Evolutionary conservation across 2,888 invertebrate species (phyloP).

Genomic region (Agrochola litura): DNA sequence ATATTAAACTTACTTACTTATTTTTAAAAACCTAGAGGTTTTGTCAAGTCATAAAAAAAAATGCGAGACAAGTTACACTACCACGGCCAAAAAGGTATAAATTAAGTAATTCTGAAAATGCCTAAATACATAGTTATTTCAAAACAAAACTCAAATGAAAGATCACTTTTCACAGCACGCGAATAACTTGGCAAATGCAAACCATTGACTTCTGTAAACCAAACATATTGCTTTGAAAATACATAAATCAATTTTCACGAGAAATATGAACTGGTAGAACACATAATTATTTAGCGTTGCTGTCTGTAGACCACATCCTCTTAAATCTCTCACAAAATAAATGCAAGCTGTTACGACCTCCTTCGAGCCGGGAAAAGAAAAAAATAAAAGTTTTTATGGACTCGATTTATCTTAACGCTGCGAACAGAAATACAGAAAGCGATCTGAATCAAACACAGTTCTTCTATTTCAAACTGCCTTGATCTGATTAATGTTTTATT

Average conservation of each 20-base stretch:
- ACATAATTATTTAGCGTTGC: constrained; percentile 52
- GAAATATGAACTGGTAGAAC: constrained; percentile 49
- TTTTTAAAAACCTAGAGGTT: too few species aligned
- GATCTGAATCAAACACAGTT: constrained; percentile 68
- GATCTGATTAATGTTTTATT: constrained; percentile 51
- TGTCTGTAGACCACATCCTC: constrained; percentile 61
- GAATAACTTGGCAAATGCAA: constrained; percentile 3
- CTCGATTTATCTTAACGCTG: constrained; percentile 78
- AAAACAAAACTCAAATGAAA: neutral
- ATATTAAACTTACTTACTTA: neutral
- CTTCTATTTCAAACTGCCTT: constrained; percentile 65
- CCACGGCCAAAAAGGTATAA: too few species aligned
- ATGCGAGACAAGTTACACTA: too few species aligned
- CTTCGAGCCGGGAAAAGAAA: constrained; percentile 64
- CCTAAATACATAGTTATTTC: neutral
- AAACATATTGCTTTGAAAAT: constrained; percentile 38
- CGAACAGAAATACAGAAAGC: constrained; percentile 69
- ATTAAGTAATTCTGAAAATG: neutral
- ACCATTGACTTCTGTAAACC: constrained; percentile 21
- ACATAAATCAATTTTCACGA: constrained; percentile 25
- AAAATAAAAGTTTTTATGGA: constrained; percentile 78
- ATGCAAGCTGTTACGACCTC: constrained; percentile 80
- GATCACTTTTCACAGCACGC: neutral
- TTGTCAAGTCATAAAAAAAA: too few species aligned
- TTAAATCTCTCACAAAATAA: constrained; percentile 79